Percentiles rank a stretch among this genome's conserved stretches.
These are phyloP conservation scores for Hirtodrosophila duncani DNA, from an alignment of 2,888 invertebrate species.

Conservation along the genomic window DNA sequence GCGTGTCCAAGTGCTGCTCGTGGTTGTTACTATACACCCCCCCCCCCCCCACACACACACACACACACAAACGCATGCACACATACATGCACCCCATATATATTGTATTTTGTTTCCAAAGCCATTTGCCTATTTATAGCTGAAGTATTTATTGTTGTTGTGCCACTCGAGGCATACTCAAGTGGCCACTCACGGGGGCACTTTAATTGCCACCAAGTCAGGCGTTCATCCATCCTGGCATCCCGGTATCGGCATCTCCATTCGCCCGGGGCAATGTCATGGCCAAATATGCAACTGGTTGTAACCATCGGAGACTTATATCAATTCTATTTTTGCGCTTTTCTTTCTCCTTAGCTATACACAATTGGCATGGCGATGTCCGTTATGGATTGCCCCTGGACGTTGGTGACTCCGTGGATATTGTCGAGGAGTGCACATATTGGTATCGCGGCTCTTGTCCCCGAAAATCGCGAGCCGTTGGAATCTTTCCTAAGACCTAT, in stretches of 20 bases:
- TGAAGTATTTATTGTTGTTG: conserved; percentile 72
- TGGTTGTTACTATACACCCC: conserved; percentile 8
- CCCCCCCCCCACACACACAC: background rate
- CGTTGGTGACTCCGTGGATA: conserved; percentile 95
- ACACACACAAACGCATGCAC: conserved; percentile 21
- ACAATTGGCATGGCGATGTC: conserved; percentile 92
- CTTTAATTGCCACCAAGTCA: conserved; percentile 56
- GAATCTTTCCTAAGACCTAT: conserved; percentile 90
- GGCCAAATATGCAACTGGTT: conserved; percentile 59
- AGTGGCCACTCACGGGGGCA: conserved; percentile 64
- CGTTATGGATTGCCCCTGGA: conserved; percentile 89
- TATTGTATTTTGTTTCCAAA: conserved; percentile 55
- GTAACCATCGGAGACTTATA: conserved; percentile 16
- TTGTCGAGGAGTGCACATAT: conserved; percentile 89
- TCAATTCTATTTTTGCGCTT: conserved; percentile 1
- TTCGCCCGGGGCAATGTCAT: conserved; percentile 49
- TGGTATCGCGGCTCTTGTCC: conserved; percentile 94
- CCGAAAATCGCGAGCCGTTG: conserved; percentile 83
- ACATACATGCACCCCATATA: conserved; percentile 3
- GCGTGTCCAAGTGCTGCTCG: conserved; percentile 38
- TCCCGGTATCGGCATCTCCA: conserved; percentile 3
- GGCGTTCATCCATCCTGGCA: conserved; percentile 15
- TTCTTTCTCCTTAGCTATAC: conserved; percentile 83
- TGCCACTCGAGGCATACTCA: conserved; percentile 66
- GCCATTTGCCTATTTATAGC: conserved; percentile 72